Evolutionary conservation across 2,113 vertebrate species (phyloP).

Genomic region (Vombatus ursinus): DNA sequence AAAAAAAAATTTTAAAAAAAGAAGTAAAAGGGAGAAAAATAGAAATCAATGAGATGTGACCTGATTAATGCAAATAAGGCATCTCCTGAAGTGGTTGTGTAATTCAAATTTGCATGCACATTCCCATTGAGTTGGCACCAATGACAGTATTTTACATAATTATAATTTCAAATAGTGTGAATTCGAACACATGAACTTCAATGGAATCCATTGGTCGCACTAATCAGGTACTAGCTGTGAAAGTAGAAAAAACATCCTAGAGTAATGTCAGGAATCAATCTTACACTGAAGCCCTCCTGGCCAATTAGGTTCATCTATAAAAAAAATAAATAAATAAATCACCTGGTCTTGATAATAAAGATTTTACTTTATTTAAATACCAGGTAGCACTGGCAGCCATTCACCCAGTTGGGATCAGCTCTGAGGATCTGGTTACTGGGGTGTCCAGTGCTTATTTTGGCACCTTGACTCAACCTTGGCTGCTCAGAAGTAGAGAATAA

Average conservation of each 20-base stretch:
- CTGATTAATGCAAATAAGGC: neutral
- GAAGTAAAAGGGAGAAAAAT: neutral
- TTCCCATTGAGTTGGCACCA: no score
- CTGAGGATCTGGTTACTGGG: neutral
- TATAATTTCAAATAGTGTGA: no score
- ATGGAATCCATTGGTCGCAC: neutral
- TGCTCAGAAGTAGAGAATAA: neutral
- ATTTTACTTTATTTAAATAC: neutral
- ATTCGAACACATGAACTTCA: neutral
- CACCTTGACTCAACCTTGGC: neutral
- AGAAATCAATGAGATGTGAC: neutral
- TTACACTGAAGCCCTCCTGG: neutral
- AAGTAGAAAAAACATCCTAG: neutral
- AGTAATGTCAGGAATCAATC: neutral
- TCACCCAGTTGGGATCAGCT: neutral
- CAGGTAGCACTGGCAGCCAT: neutral
- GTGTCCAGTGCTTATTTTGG: neutral
- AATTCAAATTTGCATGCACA: neutral
- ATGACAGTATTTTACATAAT: no score
- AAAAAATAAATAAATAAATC: neutral
- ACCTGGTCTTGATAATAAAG: neutral
- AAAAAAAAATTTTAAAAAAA: no score
- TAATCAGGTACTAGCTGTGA: neutral
- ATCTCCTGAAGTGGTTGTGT: neutral
- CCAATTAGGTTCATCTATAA: neutral